Base-by-base conservation (phyloP, 1,140 invertebrate species). In the Octopus sinensis region DNA sequence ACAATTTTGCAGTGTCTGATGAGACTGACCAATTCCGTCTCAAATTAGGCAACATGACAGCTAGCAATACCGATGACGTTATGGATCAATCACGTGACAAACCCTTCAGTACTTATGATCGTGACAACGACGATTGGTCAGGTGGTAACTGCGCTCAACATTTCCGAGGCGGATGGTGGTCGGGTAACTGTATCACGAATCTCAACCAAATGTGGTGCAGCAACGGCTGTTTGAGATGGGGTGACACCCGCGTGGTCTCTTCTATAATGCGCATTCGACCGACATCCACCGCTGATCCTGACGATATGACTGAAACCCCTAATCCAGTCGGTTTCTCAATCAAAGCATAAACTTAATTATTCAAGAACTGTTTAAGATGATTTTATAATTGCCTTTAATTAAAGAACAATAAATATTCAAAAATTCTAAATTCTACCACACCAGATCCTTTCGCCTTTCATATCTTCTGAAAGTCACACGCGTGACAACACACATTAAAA, bases 251-350 rank as follows among this genome's bases (percentile, higher is more conserved):
- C 7, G 77, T 83, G 23, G 53, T 56, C 7, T 54, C 51, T 9
- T 83, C 82, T 0, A 23, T 83, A 17, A 83, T 83, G 54, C 71
- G 79, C 30, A 83, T 83, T 6, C 80, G 80, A 53, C 82, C 82
- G 4, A 76, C 79, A 53, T 10, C 17, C 7, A 23, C 76, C 17
- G 68, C 79, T 6, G 56, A 13, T 23, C 10, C 30, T 4, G 75
- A 82, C 10, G 81, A 82, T 53, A 7, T 53, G 7, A 12, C 30
- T 13, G 76, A 77, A 43, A 43, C 23, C 52, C 76, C 76, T 1
- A 77, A 77, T 17, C 76, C 76, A 5, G 76, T 5, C 17, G 76
- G 76, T 77, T 17, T 77, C 7, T n/a, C 68, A 23, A 13, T 73
- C 30, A 43, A 43, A 43, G 30, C 1, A 43, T 43, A 43, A 43